These are phyloP conservation scores for Ophion obscuratus DNA, from an alignment of 2,888 invertebrate genomes.

Conservation along the genomic window DNA sequence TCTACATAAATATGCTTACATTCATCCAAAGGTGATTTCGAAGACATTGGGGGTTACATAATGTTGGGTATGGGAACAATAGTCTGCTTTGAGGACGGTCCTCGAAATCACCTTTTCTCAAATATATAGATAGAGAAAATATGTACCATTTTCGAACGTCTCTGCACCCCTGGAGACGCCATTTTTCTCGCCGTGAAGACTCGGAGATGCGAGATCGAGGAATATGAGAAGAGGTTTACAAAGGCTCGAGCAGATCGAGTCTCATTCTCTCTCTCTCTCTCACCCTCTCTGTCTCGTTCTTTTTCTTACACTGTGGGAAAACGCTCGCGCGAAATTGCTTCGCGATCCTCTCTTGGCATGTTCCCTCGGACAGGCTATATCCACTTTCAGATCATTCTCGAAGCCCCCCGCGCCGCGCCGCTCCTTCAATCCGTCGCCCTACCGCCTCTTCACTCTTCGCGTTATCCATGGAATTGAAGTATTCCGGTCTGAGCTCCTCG, in stretches of 20 bases:
- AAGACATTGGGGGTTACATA: background rate
- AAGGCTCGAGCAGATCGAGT: slow-evolving; percentile 20
- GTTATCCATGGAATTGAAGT: slow-evolving; percentile 49
- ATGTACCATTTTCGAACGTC: background rate
- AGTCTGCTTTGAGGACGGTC: background rate
- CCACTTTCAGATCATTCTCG: slow-evolving; percentile 56
- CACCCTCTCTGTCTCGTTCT: background rate
- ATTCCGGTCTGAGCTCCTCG: slow-evolving; percentile 15
- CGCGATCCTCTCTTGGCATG: slow-evolving; percentile 68
- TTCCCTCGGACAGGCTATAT: slow-evolving; percentile 57
- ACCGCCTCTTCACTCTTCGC: slow-evolving; percentile 32
- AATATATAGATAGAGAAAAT: background rate
- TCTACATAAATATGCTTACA: background rate
- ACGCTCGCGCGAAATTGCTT: slow-evolving; percentile 70
- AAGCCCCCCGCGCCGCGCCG: background rate
- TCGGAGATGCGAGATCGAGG: slow-evolving; percentile 28
- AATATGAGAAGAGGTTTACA: slow-evolving; percentile 33
- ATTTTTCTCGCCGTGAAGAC: slow-evolving; percentile 46
- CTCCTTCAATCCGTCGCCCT: background rate
- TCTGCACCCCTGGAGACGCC: background rate
- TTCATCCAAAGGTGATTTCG: too few relatives aligned
- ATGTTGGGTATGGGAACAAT: background rate
- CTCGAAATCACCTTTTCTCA: background rate
- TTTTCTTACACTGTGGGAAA: slow-evolving; percentile 40
- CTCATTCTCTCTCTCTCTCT: background rate